These are phyloP conservation scores for Chymomyza procnemis DNA, from an alignment of 2,888 invertebrate genomes.

Conservation along the genomic window DNA sequence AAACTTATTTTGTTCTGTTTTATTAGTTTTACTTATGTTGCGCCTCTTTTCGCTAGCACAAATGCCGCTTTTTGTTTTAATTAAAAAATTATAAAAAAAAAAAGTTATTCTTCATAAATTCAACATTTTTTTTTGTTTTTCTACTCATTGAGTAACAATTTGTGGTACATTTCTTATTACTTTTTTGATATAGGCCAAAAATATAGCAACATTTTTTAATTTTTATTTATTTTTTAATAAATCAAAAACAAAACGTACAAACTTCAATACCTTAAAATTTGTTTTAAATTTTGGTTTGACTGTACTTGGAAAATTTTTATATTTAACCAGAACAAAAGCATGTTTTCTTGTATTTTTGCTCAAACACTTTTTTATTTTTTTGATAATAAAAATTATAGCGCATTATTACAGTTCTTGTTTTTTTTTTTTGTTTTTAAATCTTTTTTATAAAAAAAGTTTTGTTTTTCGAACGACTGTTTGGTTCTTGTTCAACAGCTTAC, in stretches of 20 bases:
- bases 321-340: slow-evolving; percentile 25
- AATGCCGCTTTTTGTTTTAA: slow-evolving; percentile 33
- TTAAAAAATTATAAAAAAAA: slow-evolving; percentile 31
- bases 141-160: slow-evolving; percentile 6
- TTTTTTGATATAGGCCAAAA: slow-evolving; percentile 28
- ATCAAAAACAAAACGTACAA: neutral
- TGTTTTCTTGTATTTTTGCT: slow-evolving; percentile 36
- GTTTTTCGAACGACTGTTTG: slow-evolving; percentile 63
- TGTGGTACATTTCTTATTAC: slow-evolving; percentile 61
- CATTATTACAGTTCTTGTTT: slow-evolving; percentile 53
- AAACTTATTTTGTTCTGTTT: neutral
- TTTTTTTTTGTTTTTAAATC: slow-evolving; percentile 43
- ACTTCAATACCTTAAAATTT: slow-evolving; percentile 29
- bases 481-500: slow-evolving; percentile 40
- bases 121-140: slow-evolving; percentile 26
- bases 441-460: slow-evolving; percentile 69
- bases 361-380: slow-evolving; percentile 38
- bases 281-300: slow-evolving; percentile 2
- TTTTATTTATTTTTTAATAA: no score
- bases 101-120: slow-evolving; percentile 29
- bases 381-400: slow-evolving; percentile 66
- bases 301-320: neutral
- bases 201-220: neutral
- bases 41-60: slow-evolving; percentile 26
- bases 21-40: neutral